Evolutionary conservation across 2,113 vertebrate genomes (phyloP), one percentile per base, ranked within the genome.

Genomic region (Callipepla californica): DNA sequence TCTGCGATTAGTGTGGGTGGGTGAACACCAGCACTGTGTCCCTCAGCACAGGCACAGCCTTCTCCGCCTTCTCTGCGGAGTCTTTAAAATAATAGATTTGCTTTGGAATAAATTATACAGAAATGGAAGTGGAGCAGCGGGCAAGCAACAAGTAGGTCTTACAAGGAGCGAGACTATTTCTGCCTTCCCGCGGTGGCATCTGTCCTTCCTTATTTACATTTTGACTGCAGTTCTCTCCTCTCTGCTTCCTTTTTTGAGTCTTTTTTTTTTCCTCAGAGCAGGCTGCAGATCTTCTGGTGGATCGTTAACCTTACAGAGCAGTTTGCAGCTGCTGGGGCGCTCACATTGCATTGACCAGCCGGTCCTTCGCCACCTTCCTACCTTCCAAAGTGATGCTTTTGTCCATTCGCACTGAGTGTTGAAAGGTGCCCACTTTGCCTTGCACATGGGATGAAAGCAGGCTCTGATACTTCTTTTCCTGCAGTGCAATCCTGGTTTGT

Each of bases 21-120:
- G 36, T 73, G 61, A 86, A 38, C 67, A 68, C 8, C 55, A 63
- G 68, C 76, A 7, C n/a, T 44, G 48, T 62, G 68, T 74, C 70
- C 73, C 53, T 75, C 47, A 84, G 65, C 69, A 74, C 58, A 36
- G 23, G 36, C 44, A 36, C 3, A 55, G 40, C 45, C 62, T 93
- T 90, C 55, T 62, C 79, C 0, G 3, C 26, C 51, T 91, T 80
- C 63, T 85, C 51, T 2, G 1, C 13, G 6, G 67, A 89, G 40
- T 58, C 55, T 96, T 92, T 77, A 91, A 91, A 94, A 83, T 70
- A 92, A 80, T 77, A 72, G 50, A 80, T 88, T 73, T 86, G 25
- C 76, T 84, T 78, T 88, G 47, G 82, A 93, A 78, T 90, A 88
- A 90, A 80, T 93, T n/a, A 70, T 40, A 91, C 55, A 68, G 67